Conservation (phyloP, 2,113 vertebrate species). For the Sceloporus undulatus region DNA sequence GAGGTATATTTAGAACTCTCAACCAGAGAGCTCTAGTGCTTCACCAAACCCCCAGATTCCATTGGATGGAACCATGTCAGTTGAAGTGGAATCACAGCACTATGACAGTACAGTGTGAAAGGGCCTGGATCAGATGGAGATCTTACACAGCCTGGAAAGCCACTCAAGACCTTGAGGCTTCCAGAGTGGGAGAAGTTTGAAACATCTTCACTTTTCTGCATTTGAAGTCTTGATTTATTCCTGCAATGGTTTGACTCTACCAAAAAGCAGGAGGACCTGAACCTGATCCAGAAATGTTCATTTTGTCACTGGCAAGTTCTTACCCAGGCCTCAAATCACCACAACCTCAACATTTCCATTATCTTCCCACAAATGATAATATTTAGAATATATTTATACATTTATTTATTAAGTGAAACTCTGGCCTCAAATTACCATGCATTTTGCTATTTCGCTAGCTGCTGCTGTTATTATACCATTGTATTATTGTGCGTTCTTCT, state of each 20-base stretch:
- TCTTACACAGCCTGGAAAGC: neutral
- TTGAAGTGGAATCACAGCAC: too few relatives aligned
- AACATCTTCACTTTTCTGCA: neutral
- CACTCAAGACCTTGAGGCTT: too few relatives aligned
- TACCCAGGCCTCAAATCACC: constrained; percentile 33
- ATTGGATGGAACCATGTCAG: too few relatives aligned
- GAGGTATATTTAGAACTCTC: too few relatives aligned
- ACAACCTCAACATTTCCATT: constrained; percentile 43
- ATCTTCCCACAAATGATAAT: constrained; percentile 41
- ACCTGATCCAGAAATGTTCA: neutral
- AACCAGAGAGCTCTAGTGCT: too few relatives aligned
- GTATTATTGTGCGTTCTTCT: constrained; percentile 1
- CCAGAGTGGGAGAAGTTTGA: too few relatives aligned
- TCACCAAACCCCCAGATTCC: too few relatives aligned
- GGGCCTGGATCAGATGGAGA: neutral
- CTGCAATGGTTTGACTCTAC: neutral
- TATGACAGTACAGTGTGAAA: too few relatives aligned
- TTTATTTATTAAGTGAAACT: neutral
- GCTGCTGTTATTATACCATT: neutral
- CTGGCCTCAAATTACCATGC: neutral
- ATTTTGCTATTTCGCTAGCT: neutral
- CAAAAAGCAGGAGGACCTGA: neutral
- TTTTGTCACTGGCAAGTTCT: neutral
- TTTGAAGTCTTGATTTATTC: neutral
- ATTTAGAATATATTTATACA: neutral